Evolutionary conservation across 2,797 vertebrate species (phyloP).

Genomic region (Parauchenoglanis ngamensis): DNA sequence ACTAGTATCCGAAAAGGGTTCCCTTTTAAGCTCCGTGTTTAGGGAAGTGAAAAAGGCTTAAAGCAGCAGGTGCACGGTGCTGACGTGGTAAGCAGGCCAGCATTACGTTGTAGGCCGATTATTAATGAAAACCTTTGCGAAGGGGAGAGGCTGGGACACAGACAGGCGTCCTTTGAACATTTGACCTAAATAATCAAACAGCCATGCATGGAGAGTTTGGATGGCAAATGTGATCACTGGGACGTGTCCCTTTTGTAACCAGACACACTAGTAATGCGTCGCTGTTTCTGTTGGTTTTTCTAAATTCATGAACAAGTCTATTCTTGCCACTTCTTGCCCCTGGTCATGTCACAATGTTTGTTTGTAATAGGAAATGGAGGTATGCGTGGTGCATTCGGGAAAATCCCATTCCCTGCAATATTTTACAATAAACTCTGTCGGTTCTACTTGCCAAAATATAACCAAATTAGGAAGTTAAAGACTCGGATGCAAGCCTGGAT

Average conservation of each 20-base stretch:
- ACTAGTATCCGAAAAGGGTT: background rate
- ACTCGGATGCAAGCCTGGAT: background rate
- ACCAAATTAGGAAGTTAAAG: background rate
- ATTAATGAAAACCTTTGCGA: constrained; percentile 64
- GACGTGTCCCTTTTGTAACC: constrained; percentile 26
- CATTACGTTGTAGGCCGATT: constrained; percentile 61
- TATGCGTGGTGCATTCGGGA: background rate
- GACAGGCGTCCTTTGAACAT: constrained; percentile 65
- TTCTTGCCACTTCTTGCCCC: background rate
- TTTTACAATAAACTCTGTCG: background rate
- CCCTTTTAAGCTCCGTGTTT: constrained; percentile 1
- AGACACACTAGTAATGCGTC: background rate
- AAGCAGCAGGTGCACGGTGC: background rate
- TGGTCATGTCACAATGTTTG: background rate
- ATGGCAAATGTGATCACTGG: constrained; percentile 32
- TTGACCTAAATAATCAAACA: constrained; percentile 69
- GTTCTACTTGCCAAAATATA: background rate
- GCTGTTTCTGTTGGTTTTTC: too few relatives aligned
- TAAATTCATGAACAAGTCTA: background rate
- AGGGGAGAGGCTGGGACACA: background rate
- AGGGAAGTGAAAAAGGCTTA: constrained; percentile 23
- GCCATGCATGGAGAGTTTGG: constrained; percentile 34
- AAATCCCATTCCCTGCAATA: background rate
- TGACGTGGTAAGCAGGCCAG: background rate
- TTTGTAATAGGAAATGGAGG: background rate